Conservation (phyloP, 2,888 invertebrate species). For the Leptopilina syphax region DNA sequence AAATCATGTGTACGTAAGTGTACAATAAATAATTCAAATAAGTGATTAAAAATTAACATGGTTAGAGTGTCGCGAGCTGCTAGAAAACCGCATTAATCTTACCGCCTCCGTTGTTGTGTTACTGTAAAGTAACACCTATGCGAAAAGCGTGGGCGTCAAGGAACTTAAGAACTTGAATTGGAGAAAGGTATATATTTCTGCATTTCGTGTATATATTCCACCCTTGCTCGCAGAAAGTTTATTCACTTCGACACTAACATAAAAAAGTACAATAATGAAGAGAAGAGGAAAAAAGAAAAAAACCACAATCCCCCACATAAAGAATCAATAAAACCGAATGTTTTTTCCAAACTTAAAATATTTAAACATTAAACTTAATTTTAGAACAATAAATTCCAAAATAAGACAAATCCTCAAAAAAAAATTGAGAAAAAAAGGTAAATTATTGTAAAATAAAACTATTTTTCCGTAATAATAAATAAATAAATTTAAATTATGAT, state of each 20-base stretch:
- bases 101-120: constrained; percentile 21
- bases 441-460: too few species aligned
- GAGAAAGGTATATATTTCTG: constrained; percentile 16
- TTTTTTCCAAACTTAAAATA: too few species aligned
- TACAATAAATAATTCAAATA: constrained; percentile 14
- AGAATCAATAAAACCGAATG: too few species aligned
- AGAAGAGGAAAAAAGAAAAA: background rate
- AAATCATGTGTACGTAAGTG: background rate
- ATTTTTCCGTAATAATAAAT: too few species aligned
- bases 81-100: constrained; percentile 39
- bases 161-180: constrained; percentile 26
- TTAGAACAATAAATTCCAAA: too few species aligned
- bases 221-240: background rate
- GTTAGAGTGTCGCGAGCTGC: background rate
- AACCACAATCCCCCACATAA: background rate
- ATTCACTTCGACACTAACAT: constrained; percentile 9
- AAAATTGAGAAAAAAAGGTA: too few species aligned
- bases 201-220: constrained; percentile 2
- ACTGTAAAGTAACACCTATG: constrained; percentile 32
- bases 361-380: too few species aligned
- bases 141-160: constrained; percentile 23
- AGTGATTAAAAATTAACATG: constrained; percentile 24
- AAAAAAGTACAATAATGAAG: background rate
- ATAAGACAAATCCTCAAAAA: too few species aligned
- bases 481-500: too few species aligned